phyloP scores from a whole-genome alignment of 2,888 invertebrate genomes.

The Micoletzkya japonica region DNA sequence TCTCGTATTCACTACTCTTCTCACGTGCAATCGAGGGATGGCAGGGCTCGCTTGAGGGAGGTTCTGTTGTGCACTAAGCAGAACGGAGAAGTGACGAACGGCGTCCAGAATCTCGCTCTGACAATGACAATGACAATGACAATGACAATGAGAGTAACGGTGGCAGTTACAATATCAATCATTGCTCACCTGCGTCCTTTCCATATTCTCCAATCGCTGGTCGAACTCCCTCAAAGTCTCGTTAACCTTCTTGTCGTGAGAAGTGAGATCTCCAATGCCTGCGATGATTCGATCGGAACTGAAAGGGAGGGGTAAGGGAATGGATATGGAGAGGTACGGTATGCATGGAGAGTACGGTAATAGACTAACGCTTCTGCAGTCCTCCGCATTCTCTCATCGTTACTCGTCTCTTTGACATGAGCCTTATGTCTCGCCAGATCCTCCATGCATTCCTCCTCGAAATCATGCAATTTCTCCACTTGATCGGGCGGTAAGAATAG shows the following conservation, averaged over 20 bases:
- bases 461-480: conserved; percentile 19
- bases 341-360: not conserved
- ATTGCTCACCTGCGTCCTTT: conserved; percentile 48
- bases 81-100: conserved; percentile 37
- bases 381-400: conserved; percentile 66
- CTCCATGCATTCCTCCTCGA: conserved; percentile 72
- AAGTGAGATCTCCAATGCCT: conserved; percentile 66
- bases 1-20: conserved; percentile 30
- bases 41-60: conserved; percentile 23
- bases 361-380: conserved; percentile 66
- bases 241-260: conserved; percentile 49
- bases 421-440: conserved; percentile 85
- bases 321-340: not conserved
- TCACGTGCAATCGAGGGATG: not conserved
- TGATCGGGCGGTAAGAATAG: conserved; percentile 35
- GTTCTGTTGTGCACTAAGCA: conserved; percentile 29
- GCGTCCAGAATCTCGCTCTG: conserved; percentile 39
- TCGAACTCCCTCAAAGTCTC: conserved; percentile 51
- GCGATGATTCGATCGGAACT: conserved; percentile 65
- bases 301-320: not conserved
- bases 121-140: not conserved
- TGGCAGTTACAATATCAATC: not conserved
- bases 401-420: conserved; percentile 63
- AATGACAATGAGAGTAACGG: not conserved
- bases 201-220: conserved; percentile 47